Evolutionary conservation across 2,888 invertebrate species (phyloP), one percentile per base, ranked within the genome.

Genomic region (Nymphalis urticae): DNA sequence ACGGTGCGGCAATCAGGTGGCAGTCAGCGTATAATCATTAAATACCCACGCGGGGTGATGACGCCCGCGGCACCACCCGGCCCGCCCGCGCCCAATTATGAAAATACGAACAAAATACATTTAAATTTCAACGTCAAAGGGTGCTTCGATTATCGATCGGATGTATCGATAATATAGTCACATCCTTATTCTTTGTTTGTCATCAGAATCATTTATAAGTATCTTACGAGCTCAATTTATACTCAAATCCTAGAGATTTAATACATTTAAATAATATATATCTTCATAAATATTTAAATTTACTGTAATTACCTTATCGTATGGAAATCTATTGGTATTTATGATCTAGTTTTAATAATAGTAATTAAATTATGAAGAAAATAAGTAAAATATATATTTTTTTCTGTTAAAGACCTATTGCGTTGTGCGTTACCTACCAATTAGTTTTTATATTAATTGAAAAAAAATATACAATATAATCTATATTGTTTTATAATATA

Each of bases 21-120:
- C 88, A 90, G 92, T 91, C 92, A 92, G 88, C 93, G 89, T 89
- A 90, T 90, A 92, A 92, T 91, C 92, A 92, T 92, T 93, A 92
- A 92, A 92, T 92, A 91, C 91, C 90, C 91, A 87, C 88, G 88
- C 89, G 88, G 89, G 90, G 88, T 80, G 85, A 88, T 88, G 87
- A 87, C 86, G 89, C 90, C 88, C 86, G 85, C 86, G 88, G 89
- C 86, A 75, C 86, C 87, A 84, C 87, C 72, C 78, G 42, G 32
- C 71, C 77, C 80, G 75, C 87, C 84, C 85, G 82, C 87, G 85
- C 89, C 91, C 91, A 92, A 92, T 92, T 92, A 92, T 91, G 91
- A 92, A 92, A 92, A 92, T 92, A 90, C 89, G 86, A 89, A 90
- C 91, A 90, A 92, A 92, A 92, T 92, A 90, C 89, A 81, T 81